Base-by-base conservation (phyloP, 1,140 invertebrate genomes). In the Periplaneta americana region DNA sequence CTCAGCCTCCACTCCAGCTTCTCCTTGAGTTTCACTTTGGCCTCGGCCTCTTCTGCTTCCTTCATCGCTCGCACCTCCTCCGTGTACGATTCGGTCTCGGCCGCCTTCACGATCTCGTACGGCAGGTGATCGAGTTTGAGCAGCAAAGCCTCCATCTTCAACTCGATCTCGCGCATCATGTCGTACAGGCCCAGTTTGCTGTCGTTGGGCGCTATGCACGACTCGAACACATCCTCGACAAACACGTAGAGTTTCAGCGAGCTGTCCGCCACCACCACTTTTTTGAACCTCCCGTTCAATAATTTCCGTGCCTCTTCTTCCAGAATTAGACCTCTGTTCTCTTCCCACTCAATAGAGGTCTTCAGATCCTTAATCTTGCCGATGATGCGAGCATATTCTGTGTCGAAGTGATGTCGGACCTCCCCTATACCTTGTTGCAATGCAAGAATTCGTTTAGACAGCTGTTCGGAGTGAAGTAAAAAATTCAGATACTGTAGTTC, bases 181-280 rank as follows among this genome's bases (percentile, higher is more conserved):
- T 89, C 91, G 90, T 93, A 91, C 88, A 91, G 93, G 83, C 87
- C 90, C 77, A 90, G 88, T 82, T 89, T 88, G 82, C 84, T 89
- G 83, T 91, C 91, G 85, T 89, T 93, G 83, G 87, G 87, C 79
- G 86, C 91, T 81, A 93, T 89, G 48, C 92, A 88, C 82, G 89
- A 89, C 85, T 93, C 91, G 84, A 93, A 94, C 17, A 93, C 89
- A 80, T 92, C 92, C 84, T 93, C 91, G 32, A 93, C 88, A 84
- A 91, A 92, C 76, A 93, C 90, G 84, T 90, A 89, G 76, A 93
- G 84, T 82, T 90, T 90, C 11, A 93, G 85, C 15, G 91, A 89
- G 15, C 88, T 87, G 22, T 91, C 90, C 80, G 91, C 91, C 35
- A 91, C 90, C 3, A 93, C 87, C 34, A 91, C 83, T 17, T 86